These are phyloP conservation scores for Tuta absoluta DNA, from an alignment of 2,888 invertebrate genomes.

Conservation along the genomic window DNA sequence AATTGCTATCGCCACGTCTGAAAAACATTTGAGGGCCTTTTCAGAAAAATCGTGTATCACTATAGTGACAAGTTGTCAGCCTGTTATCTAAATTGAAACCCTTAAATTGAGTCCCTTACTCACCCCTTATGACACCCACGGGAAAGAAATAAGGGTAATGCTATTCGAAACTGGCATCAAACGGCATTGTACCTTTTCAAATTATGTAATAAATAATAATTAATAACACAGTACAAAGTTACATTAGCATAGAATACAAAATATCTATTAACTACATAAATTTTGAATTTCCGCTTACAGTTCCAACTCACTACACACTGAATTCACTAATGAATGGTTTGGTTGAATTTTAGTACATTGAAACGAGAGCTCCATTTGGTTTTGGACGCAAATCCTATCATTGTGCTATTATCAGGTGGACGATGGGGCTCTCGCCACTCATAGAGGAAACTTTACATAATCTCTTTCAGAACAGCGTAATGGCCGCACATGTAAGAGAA, in stretches of 20 bases:
- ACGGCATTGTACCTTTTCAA: not conserved
- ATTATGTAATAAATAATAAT: not conserved
- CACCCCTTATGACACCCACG: too few species aligned
- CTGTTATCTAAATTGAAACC: too few species aligned
- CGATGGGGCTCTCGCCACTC: not conserved
- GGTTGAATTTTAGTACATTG: not conserved
- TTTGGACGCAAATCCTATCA: not conserved
- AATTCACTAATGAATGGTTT: constrained; percentile 7
- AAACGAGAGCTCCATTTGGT: not conserved
- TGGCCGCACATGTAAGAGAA: not conserved
- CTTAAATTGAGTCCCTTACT: too few species aligned
- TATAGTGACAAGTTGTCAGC: not conserved
- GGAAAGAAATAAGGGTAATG: too few species aligned
- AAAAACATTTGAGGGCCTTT: too few species aligned
- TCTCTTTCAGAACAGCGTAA: constrained; percentile 9
- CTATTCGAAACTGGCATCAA: too few species aligned
- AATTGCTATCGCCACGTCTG: too few species aligned
- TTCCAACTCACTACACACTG: not conserved
- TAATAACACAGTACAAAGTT: not conserved
- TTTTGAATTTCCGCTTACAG: not conserved
- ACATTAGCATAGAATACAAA: not conserved
- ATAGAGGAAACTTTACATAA: constrained; percentile 9
- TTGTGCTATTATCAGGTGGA: constrained; percentile 15
- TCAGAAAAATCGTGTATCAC: too few species aligned
- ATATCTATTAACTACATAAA: not conserved